Evolutionary conservation across 2,888 invertebrate genomes (phyloP), one percentile per base, ranked within the genome.

Genomic region (Tridacna crocea): DNA sequence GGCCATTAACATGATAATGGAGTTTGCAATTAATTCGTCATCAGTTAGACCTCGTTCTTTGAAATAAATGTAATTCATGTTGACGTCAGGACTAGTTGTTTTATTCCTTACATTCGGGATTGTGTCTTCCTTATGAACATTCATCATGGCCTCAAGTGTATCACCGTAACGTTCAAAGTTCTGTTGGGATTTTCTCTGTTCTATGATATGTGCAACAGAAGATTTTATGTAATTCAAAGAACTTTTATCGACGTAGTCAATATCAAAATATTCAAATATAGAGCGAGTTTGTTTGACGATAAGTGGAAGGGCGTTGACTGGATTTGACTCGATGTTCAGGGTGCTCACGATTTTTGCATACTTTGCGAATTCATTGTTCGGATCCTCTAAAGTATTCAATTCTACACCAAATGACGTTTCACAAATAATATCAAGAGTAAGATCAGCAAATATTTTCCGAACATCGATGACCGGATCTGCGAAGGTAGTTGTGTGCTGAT

Each of bases 381-480:
- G 73, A 65, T 89, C 75, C 26, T 70, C 72, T 19, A 88, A 83
- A 0, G 87, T 83, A 47, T 88, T 73, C 15, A 87, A 75, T 48
- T 88, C 84, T 13, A 88, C 77, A 15, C 89, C 89, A 79, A 90
- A 90, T 27, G 88, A 87, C 6, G 88, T 87, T 61, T 81, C 72
- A 36, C 87, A 85, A 55, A 90, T 89, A 0, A 88, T 87, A 70
- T 88, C 89, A 81, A 90, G 80, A 0, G 90, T 88, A 27, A 87
- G 82, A 11, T 87, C 84, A 15, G 84, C 84, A 58, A 88, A 83
- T 11, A 80, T 4, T 19, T 61, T 46, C 47, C 80, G 58, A n/a
- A 87, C 73, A 61, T 87, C 82, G 13, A 81, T 55, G 17, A 79
- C 77, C 17, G 66, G 26, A 0, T 36, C 51, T 19, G 65, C 60